Percentiles rank a stretch among this genome's conserved stretches.
These are phyloP conservation scores for Drosophila fulvimacula DNA, from an alignment of 2,888 invertebrate species.

Conservation along the genomic window DNA sequence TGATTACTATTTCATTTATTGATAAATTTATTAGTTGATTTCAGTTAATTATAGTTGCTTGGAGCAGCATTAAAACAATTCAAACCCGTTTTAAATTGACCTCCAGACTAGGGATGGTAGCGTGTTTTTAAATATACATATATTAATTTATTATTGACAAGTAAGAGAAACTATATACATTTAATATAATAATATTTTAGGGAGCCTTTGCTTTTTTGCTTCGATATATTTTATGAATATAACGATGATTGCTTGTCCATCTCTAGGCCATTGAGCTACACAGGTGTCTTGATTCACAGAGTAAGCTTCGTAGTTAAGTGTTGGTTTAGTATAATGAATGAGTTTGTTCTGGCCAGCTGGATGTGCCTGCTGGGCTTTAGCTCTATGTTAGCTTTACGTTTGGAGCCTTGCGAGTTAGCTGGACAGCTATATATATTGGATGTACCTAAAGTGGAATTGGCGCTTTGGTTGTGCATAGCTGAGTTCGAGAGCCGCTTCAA, in stretches of 20 bases:
- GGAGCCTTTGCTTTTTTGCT: neutral
- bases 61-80: slow-evolving; percentile 42
- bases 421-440: slow-evolving; percentile 82
- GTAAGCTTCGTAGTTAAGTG: slow-evolving; percentile 26
- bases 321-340: slow-evolving; percentile 31
- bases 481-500: slow-evolving; percentile 84
- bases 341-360: slow-evolving; percentile 19
- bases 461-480: slow-evolving; percentile 81
- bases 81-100: slow-evolving; percentile 61
- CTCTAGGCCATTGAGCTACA: slow-evolving; percentile 34
- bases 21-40: slow-evolving; percentile 6
- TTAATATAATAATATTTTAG: too few species aligned
- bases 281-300: slow-evolving; percentile 12
- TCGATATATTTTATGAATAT: neutral
- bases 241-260: slow-evolving; percentile 25
- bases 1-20: slow-evolving; percentile 7
- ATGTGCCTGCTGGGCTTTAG: slow-evolving; percentile 19
- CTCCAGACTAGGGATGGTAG: slow-evolving; percentile 45
- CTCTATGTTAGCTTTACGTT: slow-evolving; percentile 49
- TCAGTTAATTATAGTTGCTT: slow-evolving; percentile 49
- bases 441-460: slow-evolving; percentile 76
- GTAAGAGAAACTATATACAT: too few species aligned
- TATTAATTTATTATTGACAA: neutral
- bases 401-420: slow-evolving; percentile 79
- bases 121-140: slow-evolving; percentile 17